Evolutionary conservation across 2,888 invertebrate genomes (phyloP), one percentile per base, ranked within the genome.

Genomic region (Syrista parreyssii): DNA sequence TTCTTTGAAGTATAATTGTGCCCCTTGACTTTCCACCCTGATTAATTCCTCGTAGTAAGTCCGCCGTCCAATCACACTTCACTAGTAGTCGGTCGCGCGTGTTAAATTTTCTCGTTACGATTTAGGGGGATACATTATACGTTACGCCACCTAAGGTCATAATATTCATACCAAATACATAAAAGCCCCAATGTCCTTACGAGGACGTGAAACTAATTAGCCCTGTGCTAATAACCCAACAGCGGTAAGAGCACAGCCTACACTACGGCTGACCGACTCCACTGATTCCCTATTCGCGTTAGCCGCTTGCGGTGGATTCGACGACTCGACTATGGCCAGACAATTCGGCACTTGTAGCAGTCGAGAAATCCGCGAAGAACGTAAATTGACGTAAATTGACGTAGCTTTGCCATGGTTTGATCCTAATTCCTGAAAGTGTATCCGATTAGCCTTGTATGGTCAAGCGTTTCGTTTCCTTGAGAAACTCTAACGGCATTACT

Each of bases 401-500:
- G 78, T 82, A 82, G 81, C 80, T 84, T 79, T 76, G 73, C 68
- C 4, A 30, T 32, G 68, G 80, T 80, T 84, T 83, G 76, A 84
- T 84, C 81, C 84, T 82, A 55, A 55, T 55, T 74, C 74, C 78
- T 80, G 80, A 80, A 82, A 82, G 81, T 82, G 81, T 85, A 87
- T 84, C 84, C 86, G 86, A 86, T 87, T 87, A 86, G 83, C 83
- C 84, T 86, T 82, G 79, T 79, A 78, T 81, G 81, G 79, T 78
- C 76, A 79, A 78, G 76, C 74, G 79, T 83, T 79, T 79, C 83
- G 75, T 72, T 77, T 75, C 73, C 74, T 75, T 76, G 75, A 68
- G 73, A 75, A 78, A 75, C 76, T 77, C 79, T 79, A 83, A 83
- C 82, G 77, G 75, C 40, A 75, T 77, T 77, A 77, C 68, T 40